Evolutionary conservation across 2,113 vertebrate species (phyloP).

Genomic region (Alligator sinensis): DNA sequence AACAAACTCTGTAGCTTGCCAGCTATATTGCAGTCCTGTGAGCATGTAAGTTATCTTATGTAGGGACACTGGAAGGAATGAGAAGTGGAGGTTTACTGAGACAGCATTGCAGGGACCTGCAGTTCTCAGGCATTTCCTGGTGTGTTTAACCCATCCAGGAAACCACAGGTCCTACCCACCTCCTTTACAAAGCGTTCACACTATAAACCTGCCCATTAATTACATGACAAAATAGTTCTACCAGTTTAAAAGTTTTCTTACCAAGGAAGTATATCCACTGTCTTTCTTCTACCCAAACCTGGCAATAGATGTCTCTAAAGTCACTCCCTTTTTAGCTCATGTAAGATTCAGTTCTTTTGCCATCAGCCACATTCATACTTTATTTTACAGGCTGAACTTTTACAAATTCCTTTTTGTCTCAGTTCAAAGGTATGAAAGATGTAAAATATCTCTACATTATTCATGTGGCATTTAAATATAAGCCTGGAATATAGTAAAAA

Average conservation of each 20-base stretch:
- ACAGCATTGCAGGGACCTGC: background rate
- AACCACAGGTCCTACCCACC: background rate
- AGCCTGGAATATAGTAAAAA: background rate
- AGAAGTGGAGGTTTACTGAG: background rate
- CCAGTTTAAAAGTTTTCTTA: background rate
- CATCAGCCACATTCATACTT: background rate
- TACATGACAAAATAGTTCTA: background rate
- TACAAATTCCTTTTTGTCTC: constrained; percentile 6
- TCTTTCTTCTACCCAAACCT: background rate
- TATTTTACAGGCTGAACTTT: background rate
- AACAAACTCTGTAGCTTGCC: background rate
- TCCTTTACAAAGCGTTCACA: background rate
- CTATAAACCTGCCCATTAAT: background rate
- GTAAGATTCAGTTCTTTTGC: constrained; percentile 16
- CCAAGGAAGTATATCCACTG: background rate
- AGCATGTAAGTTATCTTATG: background rate
- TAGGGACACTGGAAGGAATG: background rate
- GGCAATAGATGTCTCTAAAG: background rate
- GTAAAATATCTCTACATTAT: constrained; percentile 61
- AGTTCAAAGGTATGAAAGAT: constrained; percentile 61
- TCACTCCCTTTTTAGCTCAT: background rate
- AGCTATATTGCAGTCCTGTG: background rate
- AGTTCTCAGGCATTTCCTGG: background rate
- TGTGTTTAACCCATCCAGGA: background rate
- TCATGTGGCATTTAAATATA: background rate